Evolutionary conservation across 2,113 vertebrate genomes (phyloP).

Genomic region (Hippocampus barbouri): DNA sequence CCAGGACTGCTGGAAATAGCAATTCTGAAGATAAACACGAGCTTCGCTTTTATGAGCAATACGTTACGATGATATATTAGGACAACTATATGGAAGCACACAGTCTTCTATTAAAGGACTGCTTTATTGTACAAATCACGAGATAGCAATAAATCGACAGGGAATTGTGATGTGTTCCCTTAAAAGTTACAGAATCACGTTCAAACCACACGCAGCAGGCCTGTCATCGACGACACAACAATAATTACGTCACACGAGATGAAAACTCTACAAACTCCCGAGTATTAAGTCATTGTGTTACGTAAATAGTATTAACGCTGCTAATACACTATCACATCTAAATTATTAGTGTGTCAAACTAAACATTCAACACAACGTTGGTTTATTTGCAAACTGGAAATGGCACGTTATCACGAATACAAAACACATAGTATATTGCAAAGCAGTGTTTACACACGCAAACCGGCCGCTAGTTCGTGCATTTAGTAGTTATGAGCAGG

Average conservation of each 20-base stretch:
- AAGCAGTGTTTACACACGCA: constrained; percentile 47
- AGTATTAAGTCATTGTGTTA: too few relatives aligned
- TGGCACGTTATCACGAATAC: neutral
- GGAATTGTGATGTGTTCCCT: neutral
- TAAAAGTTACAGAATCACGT: neutral
- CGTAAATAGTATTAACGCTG: neutral
- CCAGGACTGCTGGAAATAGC: neutral
- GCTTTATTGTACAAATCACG: too few relatives aligned
- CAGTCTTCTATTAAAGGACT: neutral
- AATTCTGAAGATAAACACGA: neutral
- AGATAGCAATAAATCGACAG: neutral
- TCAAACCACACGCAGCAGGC: neutral
- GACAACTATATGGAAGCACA: neutral
- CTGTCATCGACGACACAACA: neutral
- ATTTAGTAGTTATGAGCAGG: constrained; percentile 23
- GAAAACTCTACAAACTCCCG: neutral
- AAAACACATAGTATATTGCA: neutral
- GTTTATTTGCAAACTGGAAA: neutral
- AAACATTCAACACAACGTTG: neutral
- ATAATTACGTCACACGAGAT: neutral
- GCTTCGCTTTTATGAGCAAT: neutral
- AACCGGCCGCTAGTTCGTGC: constrained; percentile 16
- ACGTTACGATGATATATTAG: neutral
- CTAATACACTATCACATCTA: neutral
- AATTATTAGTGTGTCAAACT: neutral